Evolutionary conservation across 2,888 invertebrate species (phyloP).

Genomic region (Dasysyrphus albostriatus): DNA sequence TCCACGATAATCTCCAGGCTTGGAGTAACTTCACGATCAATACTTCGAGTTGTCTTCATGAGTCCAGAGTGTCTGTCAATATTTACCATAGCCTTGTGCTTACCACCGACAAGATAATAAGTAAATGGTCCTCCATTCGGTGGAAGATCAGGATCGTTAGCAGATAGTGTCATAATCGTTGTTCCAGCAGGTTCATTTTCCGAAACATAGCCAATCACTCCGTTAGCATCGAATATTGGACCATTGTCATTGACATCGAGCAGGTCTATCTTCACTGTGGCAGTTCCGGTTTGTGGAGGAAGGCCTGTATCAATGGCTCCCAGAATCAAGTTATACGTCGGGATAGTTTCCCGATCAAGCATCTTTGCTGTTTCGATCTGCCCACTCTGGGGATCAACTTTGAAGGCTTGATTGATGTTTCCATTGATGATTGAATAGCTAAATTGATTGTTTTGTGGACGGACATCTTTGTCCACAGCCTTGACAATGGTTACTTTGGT

Average conservation of each 20-base stretch:
- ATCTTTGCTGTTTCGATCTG: slow-evolving; percentile 90
- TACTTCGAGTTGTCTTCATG: slow-evolving; percentile 90
- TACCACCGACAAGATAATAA: slow-evolving; percentile 91
- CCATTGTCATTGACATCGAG: slow-evolving; percentile 97
- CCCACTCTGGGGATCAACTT: slow-evolving; percentile 94
- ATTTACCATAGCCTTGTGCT: slow-evolving; percentile 90
- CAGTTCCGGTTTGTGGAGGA: slow-evolving; percentile 96
- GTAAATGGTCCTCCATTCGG: slow-evolving; percentile 96
- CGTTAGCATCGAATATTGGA: slow-evolving; percentile 90
- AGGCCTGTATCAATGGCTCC: slow-evolving; percentile 95
- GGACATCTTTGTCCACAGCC: slow-evolving; percentile 95
- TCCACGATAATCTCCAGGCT: slow-evolving; percentile 90
- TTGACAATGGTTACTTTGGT: slow-evolving; percentile 90
- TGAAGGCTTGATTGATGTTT: slow-evolving; percentile 92
- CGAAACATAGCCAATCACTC: slow-evolving; percentile 90
- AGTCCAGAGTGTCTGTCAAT: slow-evolving; percentile 92
- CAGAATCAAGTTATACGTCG: slow-evolving; percentile 90
- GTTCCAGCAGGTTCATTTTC: slow-evolving; percentile 95
- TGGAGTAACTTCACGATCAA: slow-evolving; percentile 93
- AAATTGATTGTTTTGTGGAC: slow-evolving; percentile 95
- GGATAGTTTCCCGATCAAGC: slow-evolving; percentile 92
- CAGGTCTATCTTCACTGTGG: slow-evolving; percentile 91
- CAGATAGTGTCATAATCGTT: slow-evolving; percentile 92
- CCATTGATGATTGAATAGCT: slow-evolving; percentile 95
- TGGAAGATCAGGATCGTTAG: slow-evolving; percentile 94